Conservation (phyloP, 2,797 vertebrate species). For the Eospalax fontanierii region DNA sequence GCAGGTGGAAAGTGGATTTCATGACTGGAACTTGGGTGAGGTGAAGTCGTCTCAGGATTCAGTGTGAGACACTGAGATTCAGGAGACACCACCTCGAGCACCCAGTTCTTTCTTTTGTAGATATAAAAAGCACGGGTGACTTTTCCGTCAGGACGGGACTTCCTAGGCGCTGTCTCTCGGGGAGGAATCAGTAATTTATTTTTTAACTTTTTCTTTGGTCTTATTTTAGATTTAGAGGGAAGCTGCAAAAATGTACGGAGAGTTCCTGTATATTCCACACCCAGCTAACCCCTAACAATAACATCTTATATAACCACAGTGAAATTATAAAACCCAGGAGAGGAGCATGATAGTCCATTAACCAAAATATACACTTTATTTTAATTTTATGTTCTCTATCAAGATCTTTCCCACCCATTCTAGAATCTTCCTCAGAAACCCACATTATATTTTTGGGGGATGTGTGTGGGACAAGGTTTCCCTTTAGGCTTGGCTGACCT, state of each 20-base stretch:
- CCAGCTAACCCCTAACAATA: slow-evolving; percentile 35
- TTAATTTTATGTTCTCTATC: slow-evolving; percentile 46
- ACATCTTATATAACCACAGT: slow-evolving; percentile 20
- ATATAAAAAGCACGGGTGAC: neutral
- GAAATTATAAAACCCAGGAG: slow-evolving; percentile 18
- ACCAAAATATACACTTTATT: neutral
- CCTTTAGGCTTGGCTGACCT: too few relatives aligned
- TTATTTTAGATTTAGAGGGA: slow-evolving; percentile 69
- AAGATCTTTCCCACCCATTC: neutral
- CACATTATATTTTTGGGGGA: too few relatives aligned
- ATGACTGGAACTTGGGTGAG: neutral
- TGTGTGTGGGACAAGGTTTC: too few relatives aligned
- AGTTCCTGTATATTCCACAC: slow-evolving; percentile 12
- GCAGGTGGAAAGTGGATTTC: neutral
- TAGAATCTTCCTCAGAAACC: neutral
- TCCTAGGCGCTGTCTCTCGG: slow-evolving; percentile 20
- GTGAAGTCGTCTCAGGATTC: slow-evolving; percentile 34
- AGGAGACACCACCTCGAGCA: neutral
- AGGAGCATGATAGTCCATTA: neutral
- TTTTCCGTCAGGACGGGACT: neutral
- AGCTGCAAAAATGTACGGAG: slow-evolving; percentile 36
- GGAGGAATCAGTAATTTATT: slow-evolving; percentile 22
- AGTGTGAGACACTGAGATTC: neutral
- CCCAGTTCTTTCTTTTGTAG: neutral
- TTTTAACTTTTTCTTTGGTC: slow-evolving; percentile 48